Evolutionary conservation across 1,140 invertebrate genomes (phyloP), one percentile per base, ranked within the genome.

Genomic region (Heliconius eleuchia): DNA sequence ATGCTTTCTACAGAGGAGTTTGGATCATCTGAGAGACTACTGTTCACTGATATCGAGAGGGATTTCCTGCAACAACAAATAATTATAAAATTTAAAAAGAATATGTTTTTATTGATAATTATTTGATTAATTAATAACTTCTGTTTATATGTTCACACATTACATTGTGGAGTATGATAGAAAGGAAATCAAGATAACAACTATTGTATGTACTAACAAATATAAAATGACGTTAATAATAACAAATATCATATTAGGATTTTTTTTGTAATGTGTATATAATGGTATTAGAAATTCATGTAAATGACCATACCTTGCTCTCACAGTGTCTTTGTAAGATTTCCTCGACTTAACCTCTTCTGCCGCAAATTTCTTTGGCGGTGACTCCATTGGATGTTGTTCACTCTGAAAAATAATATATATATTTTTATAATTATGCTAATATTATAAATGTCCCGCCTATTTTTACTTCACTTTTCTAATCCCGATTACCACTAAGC

Each of bases 1-100:
- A 94, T 93, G 73, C 92, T 94, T 70, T 94, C 92, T 74, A 94
- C 85, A 0, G 91, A 93, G 0, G 91, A 89, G 84, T 91, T 94
- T 0, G 91, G 91, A 60, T 94, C 92, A 16, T 93, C 92, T 0
- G 92, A 91, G 19, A 93, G 82, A 74, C 91, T 94, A 74, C 92
- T 94, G 74, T 94, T 93, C 0, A 86, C 87, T 23, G 91, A 94
- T 86, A 93, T 86, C 8, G 92, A 94, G 2, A 93, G 82, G 0
- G 92, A 92, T 39, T 85, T 88, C 46, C 92, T 94, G 85, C 0
- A 85, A 74, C 13, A 74, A 76, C 78, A 72, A 52, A 52, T 27
- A 9, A 37, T 71, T 34, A 70, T 34, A 16, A 70, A 11, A 70
- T 71, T 34, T 27, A 27, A 60, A 23, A 66, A 66, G 8, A 23